phyloP scores from a whole-genome alignment of 2,888 invertebrate species.

The Lottia gigantea region DNA sequence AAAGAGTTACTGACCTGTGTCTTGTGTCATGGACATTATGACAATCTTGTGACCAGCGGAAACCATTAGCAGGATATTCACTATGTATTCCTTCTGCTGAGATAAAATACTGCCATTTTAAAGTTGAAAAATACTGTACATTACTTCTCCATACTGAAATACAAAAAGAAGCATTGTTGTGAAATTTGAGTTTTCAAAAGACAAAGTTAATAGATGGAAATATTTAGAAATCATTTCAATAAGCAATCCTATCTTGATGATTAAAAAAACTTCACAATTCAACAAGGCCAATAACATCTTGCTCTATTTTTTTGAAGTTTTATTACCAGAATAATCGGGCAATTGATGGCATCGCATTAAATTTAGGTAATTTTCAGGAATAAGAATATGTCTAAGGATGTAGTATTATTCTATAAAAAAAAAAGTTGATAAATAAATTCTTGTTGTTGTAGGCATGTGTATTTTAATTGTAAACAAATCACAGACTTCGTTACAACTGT shows the following conservation, averaged over 20 bases:
- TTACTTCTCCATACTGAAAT: slow-evolving; percentile 69
- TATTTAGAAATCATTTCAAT: background rate
- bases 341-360: too few species aligned
- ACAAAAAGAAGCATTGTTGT: slow-evolving; percentile 1
- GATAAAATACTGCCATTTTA: slow-evolving; percentile 73
- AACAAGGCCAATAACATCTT: too few species aligned
- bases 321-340: too few species aligned
- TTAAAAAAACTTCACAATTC: too few species aligned
- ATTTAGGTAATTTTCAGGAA: too few species aligned
- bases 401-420: too few species aligned
- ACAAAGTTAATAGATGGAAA: background rate
- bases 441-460: background rate
- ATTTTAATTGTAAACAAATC: slow-evolving; percentile 1
- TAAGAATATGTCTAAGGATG: too few species aligned
- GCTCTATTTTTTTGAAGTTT: too few species aligned
- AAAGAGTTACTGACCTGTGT: slow-evolving; percentile 58
- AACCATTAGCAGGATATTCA: slow-evolving; percentile 70
- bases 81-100: slow-evolving; percentile 69
- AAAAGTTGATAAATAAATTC: slow-evolving; percentile 5
- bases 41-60: slow-evolving; percentile 54
- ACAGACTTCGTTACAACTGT: slow-evolving; percentile 1
- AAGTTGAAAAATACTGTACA: slow-evolving; percentile 65
- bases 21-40: slow-evolving; percentile 59
- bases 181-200: background rate
- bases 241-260: too few species aligned